phyloP scores from a whole-genome alignment of 2,113 vertebrate genomes.

The Pan paniscus region DNA sequence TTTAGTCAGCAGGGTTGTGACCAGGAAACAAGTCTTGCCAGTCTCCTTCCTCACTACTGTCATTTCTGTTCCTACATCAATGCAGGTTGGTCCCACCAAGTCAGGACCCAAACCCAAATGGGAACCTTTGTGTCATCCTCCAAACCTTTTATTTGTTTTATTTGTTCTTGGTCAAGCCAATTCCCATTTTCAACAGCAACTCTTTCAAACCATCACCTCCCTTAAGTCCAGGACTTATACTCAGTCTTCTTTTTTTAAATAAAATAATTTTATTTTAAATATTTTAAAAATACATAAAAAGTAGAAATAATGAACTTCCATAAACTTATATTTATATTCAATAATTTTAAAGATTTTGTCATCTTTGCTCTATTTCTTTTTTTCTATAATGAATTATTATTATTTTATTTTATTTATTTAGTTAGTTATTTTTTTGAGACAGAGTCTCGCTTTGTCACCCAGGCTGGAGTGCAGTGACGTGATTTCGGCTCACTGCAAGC shows the following conservation, averaged over 20 bases:
- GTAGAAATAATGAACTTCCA: not conserved
- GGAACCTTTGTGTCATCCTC: not conserved
- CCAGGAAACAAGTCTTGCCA: too few relatives aligned
- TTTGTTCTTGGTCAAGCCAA: not conserved
- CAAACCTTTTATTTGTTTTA: not conserved
- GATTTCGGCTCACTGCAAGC: too few relatives aligned
- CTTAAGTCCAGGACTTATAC: not conserved
- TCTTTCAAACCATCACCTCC: not conserved
- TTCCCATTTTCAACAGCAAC: not conserved
- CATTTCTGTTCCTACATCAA: not conserved
- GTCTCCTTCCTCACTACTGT: not conserved
- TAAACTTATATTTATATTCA: not conserved
- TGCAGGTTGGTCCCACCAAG: not conserved
- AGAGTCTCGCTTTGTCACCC: too few relatives aligned
- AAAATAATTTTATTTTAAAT: not conserved
- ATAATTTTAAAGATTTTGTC: not conserved
- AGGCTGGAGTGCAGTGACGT: too few relatives aligned
- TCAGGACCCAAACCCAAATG: not conserved
- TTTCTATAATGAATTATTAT: not conserved
- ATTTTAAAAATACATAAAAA: conserved; percentile 1
- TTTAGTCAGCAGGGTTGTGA: too few relatives aligned
- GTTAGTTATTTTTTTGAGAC: too few relatives aligned
- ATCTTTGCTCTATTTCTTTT: not conserved
- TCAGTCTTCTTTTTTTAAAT: not conserved
- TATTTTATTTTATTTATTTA: too few relatives aligned